Conservation (phyloP, 1,140 invertebrate genomes). For the Nomia melanderi region DNA sequence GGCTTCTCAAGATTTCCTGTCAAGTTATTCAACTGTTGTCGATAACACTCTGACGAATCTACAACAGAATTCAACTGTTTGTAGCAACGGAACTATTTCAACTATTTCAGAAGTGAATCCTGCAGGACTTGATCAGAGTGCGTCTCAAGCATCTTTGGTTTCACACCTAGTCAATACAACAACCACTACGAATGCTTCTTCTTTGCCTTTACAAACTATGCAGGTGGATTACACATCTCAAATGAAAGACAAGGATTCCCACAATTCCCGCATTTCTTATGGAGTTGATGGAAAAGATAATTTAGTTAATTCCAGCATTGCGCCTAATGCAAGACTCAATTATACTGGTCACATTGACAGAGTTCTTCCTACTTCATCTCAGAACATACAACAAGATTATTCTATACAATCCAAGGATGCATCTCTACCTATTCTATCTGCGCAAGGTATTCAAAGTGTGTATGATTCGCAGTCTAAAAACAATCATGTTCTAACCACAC, state of each 20-base stretch:
- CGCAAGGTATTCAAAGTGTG: conserved; percentile 52
- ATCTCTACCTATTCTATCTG: conserved; percentile 46
- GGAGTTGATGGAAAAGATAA: conserved; percentile 47
- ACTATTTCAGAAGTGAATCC: conserved; percentile 38
- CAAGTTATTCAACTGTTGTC: conserved; percentile 58
- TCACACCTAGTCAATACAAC: conserved; percentile 36
- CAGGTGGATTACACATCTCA: conserved; percentile 56
- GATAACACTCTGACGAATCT: conserved; percentile 24
- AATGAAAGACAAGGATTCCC: conserved; percentile 56
- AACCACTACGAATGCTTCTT: conserved; percentile 44
- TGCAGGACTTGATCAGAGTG: background rate
- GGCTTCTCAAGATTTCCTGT: conserved; percentile 59
- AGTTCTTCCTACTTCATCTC: conserved; percentile 59
- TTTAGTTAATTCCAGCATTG: conserved; percentile 37
- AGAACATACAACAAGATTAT: conserved; percentile 62
- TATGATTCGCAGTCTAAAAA: conserved; percentile 56
- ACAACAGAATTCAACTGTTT: conserved; percentile 46
- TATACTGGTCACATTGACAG: conserved; percentile 50
- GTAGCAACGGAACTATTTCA: conserved; percentile 42
- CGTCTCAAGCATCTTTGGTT: conserved; percentile 38
- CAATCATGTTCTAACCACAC: conserved; percentile 38
- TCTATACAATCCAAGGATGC: conserved; percentile 54
- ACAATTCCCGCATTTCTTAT: conserved; percentile 47
- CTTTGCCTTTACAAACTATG: conserved; percentile 47
- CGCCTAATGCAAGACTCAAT: conserved; percentile 45